Evolutionary conservation across 2,797 vertebrate genomes (phyloP).

Genomic region (Falco naumanni): DNA sequence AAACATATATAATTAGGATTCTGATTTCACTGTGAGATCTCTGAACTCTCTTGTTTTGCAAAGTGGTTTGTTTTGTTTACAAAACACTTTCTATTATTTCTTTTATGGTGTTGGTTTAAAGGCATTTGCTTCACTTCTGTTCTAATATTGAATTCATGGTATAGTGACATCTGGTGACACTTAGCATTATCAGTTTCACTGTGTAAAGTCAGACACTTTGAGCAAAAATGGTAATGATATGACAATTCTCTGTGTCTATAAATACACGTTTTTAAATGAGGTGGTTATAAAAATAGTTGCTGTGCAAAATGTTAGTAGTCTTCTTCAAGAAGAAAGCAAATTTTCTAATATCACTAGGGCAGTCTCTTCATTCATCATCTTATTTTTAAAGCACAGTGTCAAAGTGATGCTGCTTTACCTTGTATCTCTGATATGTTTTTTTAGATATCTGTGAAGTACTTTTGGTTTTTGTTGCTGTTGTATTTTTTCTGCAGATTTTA

Average conservation of each 20-base stretch:
- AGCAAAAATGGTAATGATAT: constrained; percentile 62
- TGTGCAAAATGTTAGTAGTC: constrained; percentile 85
- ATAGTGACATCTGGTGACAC: constrained; percentile 67
- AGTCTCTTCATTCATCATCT: constrained; percentile 74
- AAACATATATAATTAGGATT: constrained; percentile 75
- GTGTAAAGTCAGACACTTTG: constrained; percentile 69
- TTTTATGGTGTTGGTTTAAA: constrained; percentile 71
- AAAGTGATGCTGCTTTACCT: constrained; percentile 78
- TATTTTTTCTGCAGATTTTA: constrained; percentile 69
- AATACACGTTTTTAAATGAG: constrained; percentile 76
- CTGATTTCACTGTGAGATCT: constrained; percentile 82
- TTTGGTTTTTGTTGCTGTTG: constrained; percentile 58
- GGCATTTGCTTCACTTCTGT: constrained; percentile 74
- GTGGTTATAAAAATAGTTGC: constrained; percentile 83
- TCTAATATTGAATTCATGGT: constrained; percentile 48
- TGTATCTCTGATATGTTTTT: constrained; percentile 73
- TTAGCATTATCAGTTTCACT: constrained; percentile 71
- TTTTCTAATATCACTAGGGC: constrained; percentile 80
- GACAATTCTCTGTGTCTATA: constrained; percentile 66
- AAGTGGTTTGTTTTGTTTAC: constrained; percentile 68
- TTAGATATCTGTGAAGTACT: constrained; percentile 63
- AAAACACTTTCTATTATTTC: constrained; percentile 55
- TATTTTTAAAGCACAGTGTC: constrained; percentile 79
- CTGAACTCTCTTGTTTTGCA: constrained; percentile 66
- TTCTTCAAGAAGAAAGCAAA: constrained; percentile 84